phyloP scores from a whole-genome alignment of 2,797 vertebrate genomes.

The Smutsia temminckii region DNA sequence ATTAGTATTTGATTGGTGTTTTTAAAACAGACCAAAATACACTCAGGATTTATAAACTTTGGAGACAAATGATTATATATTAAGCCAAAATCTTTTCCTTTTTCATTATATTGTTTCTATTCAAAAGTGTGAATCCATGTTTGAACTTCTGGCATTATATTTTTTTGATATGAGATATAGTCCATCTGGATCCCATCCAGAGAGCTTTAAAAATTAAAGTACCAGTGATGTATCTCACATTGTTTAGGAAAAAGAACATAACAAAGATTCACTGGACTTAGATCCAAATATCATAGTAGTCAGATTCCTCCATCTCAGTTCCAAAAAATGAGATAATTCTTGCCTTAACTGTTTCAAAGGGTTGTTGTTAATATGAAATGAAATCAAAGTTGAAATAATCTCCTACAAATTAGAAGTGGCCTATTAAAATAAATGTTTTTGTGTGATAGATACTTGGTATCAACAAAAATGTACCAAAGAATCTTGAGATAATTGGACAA shows the following conservation, averaged over 20 bases:
- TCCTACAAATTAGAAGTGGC: neutral
- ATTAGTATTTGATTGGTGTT: slow-evolving; percentile 75
- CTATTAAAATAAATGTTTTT: neutral
- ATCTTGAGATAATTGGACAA: neutral
- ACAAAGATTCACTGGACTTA: neutral
- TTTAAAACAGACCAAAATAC: slow-evolving; percentile 68
- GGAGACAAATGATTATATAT: slow-evolving; percentile 32
- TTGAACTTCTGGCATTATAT: neutral
- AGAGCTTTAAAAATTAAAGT: neutral
- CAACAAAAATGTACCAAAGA: neutral
- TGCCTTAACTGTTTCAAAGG: neutral
- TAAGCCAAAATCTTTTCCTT: slow-evolving; percentile 47
- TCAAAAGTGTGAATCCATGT: slow-evolving; percentile 8
- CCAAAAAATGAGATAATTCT: neutral
- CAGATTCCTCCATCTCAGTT: neutral
- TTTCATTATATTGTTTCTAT: neutral
- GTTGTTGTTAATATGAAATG: neutral
- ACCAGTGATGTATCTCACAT: neutral
- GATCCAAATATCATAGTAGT: neutral
- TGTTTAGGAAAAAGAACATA: neutral
- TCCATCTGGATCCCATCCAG: neutral
- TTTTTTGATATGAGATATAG: neutral
- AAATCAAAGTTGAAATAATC: neutral
- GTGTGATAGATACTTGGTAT: neutral
- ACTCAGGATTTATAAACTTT: slow-evolving; percentile 45